These are phyloP conservation scores for Eupsilia transversa DNA, from an alignment of 2,888 invertebrate species.

Conservation along the genomic window DNA sequence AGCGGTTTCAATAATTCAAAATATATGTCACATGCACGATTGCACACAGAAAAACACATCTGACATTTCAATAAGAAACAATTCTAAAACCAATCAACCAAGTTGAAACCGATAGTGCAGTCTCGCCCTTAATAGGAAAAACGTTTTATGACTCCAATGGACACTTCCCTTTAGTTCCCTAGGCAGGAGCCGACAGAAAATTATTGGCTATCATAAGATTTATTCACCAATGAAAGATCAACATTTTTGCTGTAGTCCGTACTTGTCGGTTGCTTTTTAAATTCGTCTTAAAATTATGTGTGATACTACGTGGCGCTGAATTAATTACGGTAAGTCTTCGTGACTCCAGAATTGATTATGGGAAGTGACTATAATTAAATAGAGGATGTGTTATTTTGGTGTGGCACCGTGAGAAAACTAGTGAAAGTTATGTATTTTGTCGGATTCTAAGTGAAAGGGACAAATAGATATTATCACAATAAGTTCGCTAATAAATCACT, in stretches of 20 bases:
- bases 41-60: conserved; percentile 1
- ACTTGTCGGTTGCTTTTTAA: conserved; percentile 20
- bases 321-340: neutral
- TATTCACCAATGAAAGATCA: conserved; percentile 46
- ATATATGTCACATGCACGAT: neutral
- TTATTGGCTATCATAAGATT: conserved; percentile 54
- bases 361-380: neutral
- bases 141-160: conserved; percentile 17
- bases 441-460: conserved; percentile 15
- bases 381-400: conserved; percentile 10
- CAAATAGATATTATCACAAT: conserved; percentile 5
- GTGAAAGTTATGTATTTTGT: conserved; percentile 35
- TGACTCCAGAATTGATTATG: neutral
- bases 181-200: conserved; percentile 38
- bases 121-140: conserved; percentile 32
- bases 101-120: conserved; percentile 28
- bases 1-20: neutral
- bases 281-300: conserved; percentile 26
- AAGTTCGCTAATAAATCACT: conserved; percentile 1
- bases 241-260: conserved; percentile 32
- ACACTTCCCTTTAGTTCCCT: conserved; percentile 21
- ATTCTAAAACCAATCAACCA: conserved; percentile 20
- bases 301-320: neutral
- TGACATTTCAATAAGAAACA: neutral
- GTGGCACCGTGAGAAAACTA: conserved; percentile 23